Evolutionary conservation across 2,797 vertebrate genomes (phyloP).

Genomic region (Molothrus aeneus): DNA sequence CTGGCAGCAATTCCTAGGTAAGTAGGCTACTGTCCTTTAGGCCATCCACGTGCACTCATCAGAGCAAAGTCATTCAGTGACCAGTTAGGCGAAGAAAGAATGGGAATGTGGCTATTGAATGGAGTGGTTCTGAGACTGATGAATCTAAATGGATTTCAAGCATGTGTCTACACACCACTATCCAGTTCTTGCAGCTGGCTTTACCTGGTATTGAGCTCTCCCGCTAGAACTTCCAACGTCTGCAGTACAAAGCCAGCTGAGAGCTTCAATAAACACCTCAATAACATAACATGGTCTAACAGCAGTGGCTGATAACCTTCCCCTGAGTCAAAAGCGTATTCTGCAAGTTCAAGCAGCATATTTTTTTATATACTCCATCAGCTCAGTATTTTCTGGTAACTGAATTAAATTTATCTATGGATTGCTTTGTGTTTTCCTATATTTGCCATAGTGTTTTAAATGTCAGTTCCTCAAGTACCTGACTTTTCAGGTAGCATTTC

Average conservation of each 20-base stretch:
- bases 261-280: not conserved
- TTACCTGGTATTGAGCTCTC: not conserved
- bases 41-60: not conserved
- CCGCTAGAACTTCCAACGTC: fast-evolving
- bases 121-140: not conserved
- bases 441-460: not conserved
- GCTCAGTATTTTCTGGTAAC: not conserved
- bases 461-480: not conserved
- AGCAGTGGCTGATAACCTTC: not conserved
- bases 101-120: fast-evolving
- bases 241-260: not conserved
- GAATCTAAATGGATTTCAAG: not conserved
- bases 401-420: not conserved
- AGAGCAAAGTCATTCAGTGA: not conserved
- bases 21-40: not conserved
- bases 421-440: not conserved
- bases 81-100: not conserved
- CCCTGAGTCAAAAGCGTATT: not conserved
- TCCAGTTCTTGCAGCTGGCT: not conserved
- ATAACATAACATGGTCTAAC: fast-evolving
- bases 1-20: not conserved
- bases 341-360: not conserved
- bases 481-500: not conserved
- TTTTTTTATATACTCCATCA: not conserved
- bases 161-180: not conserved